Base-by-base conservation (phyloP, 2,113 vertebrate genomes). In the Typhlomys cinereus region DNA sequence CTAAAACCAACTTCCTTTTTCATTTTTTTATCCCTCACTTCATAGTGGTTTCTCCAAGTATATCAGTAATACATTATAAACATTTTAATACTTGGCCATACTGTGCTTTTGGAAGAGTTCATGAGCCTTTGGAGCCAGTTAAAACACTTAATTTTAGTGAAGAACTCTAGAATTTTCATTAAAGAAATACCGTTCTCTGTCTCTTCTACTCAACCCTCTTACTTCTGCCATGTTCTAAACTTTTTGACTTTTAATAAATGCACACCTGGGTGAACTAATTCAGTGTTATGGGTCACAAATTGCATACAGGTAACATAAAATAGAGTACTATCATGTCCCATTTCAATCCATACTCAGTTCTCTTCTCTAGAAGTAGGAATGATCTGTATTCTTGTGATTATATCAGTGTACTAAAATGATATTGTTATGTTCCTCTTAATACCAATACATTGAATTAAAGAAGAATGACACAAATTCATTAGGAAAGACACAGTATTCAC, bases 371-470 rank as follows among this genome's bases (percentile, higher is more conserved):
- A 76, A n/a, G 31, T 69, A 66, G 80, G 76, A 21, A 11, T 25
- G 54, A 76, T 89, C 50, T 71, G 41, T 90, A 92, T 75, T 87
- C 23, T 13, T 54, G 13, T 44, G 64, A 85, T 92, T 82, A 50
- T 4, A 8, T 88, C 23, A 93, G 81, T 6, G 34, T 79, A 74
- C 1, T 4, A 21, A 92, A 90, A 88, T 27, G 27, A 50, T 18
- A 25, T 9, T 2, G 0, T 36, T 62, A 50, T 62, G 59, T 70
- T 88, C 3, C 29, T 83, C 27, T 76, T 39, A 41, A 69, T 41
- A 57, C 17, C 67, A 25, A 64, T 29, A 76, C 13, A 52, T 36
- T n/a, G 15, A 13, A 57, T 78, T 52, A 76, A 73, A 67, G 25
- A 80, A 82, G 10, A 36, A 66, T n/a, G 34, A 57, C 27, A 61